These are phyloP conservation scores for Ectropis grisescens DNA, from an alignment of 1,140 invertebrate species.

Conservation along the genomic window DNA sequence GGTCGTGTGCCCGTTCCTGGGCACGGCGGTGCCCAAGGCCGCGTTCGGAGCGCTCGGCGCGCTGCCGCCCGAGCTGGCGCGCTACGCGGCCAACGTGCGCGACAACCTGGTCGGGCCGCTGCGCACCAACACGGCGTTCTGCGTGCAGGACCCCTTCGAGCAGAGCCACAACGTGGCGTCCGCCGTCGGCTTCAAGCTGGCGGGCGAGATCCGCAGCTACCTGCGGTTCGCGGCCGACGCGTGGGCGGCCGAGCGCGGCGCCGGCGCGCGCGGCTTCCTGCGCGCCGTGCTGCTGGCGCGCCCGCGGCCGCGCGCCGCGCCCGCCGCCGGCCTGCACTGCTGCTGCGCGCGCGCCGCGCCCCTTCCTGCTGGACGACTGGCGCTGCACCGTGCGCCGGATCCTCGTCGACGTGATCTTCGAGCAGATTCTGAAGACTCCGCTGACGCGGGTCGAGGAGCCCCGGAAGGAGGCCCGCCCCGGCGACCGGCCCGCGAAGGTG, in stretches of 20 bases:
- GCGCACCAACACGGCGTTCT: constrained; percentile 38
- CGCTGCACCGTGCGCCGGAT: too few species aligned
- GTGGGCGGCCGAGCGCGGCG: constrained; percentile 24
- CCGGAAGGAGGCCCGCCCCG: too few species aligned
- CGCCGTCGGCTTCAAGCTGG: constrained; percentile 21
- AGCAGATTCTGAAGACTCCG: constrained; percentile 24
- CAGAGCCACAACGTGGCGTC: constrained; percentile 63
- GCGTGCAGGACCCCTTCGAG: constrained; percentile 70
- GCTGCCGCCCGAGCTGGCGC: constrained; percentile 25
- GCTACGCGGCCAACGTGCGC: constrained; percentile 31
- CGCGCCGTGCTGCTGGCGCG: constrained; percentile 26
- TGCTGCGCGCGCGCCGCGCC: too few species aligned
- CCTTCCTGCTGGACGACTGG: too few species aligned
- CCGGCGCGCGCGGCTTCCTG: constrained; percentile 19
- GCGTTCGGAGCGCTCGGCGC: constrained; percentile 11
- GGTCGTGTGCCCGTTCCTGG: constrained; percentile 65
- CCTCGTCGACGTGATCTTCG: constrained; percentile 20
- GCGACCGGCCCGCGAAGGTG: too few species aligned
- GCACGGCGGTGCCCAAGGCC: constrained; percentile 19
- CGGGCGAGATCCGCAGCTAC: constrained; percentile 19
- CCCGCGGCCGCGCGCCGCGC: too few species aligned
- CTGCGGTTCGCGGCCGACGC: constrained; percentile 31
- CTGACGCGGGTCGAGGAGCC: constrained; percentile 21
- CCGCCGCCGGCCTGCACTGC: too few species aligned
- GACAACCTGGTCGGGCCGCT: constrained; percentile 18